Evolutionary conservation across 2,113 vertebrate species (phyloP).

Genomic region (Gasterosteus aculeatus): DNA sequence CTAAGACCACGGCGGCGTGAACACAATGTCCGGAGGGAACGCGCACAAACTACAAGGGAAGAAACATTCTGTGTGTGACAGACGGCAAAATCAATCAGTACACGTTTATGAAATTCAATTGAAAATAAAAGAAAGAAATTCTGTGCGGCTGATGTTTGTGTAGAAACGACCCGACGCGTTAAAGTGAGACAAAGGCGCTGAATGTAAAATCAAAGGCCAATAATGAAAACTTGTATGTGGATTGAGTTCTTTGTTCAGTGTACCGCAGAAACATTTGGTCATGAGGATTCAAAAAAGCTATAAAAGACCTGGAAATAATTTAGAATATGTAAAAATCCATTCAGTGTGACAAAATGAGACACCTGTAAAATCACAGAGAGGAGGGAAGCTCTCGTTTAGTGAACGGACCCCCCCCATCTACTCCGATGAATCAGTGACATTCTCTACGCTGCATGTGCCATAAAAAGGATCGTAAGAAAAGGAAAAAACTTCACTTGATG

Average conservation of each 20-base stretch:
- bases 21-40: not conserved
- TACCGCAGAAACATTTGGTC: conserved; percentile 46
- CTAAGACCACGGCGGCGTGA: not conserved
- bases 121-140: not conserved
- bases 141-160: not conserved
- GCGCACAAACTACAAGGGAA: not conserved
- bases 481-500: not conserved
- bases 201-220: not conserved
- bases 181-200: not conserved
- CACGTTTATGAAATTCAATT: not conserved
- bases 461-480: not conserved
- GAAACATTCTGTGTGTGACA: not conserved
- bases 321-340: conserved; percentile 32
- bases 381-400: not conserved
- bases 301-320: conserved; percentile 32
- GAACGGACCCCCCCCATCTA: not conserved
- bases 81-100: not conserved
- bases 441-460: conserved; percentile 2
- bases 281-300: conserved; percentile 33
- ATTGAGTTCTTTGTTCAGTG: not conserved
- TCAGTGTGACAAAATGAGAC: conserved; percentile 24
- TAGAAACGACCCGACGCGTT: not conserved
- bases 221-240: not conserved
- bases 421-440: conserved; percentile 7
- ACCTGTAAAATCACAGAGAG: not conserved